Conservation (phyloP, 2,113 vertebrate species). For the Myxocyprinus asiaticus region DNA sequence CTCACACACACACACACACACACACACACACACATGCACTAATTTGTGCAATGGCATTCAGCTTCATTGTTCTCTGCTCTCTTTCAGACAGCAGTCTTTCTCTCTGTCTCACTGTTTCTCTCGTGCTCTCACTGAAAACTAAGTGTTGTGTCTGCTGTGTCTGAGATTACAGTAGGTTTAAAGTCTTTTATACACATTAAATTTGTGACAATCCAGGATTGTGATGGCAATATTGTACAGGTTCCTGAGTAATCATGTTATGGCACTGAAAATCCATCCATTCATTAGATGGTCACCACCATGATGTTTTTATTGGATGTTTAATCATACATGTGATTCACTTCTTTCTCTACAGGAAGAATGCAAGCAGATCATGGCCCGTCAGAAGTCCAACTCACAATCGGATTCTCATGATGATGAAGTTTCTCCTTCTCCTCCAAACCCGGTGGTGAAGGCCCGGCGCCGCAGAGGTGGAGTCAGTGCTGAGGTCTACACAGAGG, state of each 20-base stretch:
- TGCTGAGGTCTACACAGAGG: slow-evolving; percentile 95
- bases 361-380: slow-evolving; percentile 91
- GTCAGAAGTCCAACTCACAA: slow-evolving; percentile 93
- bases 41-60: slow-evolving; percentile 34
- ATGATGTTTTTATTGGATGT: background rate
- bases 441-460: slow-evolving; percentile 90
- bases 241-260: no score
- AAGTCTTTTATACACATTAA: no score
- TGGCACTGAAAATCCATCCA: no score
- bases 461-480: slow-evolving; percentile 91
- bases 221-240: no score
- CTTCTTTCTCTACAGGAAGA: slow-evolving; percentile 83
- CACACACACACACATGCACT: no score
- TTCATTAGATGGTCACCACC: no score
- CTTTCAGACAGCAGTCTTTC: slow-evolving; percentile 16
- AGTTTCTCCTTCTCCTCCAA: slow-evolving; percentile 88
- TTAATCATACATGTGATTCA: background rate
- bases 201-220: no score
- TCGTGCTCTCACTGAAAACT: background rate
- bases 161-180: no score
- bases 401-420: slow-evolving; percentile 93
- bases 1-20: background rate
- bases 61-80: slow-evolving; percentile 15
- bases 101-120: slow-evolving; percentile 22
- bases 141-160: background rate